phyloP scores from a whole-genome alignment of 2,113 vertebrate species.

The Macrotis lagotis region DNA sequence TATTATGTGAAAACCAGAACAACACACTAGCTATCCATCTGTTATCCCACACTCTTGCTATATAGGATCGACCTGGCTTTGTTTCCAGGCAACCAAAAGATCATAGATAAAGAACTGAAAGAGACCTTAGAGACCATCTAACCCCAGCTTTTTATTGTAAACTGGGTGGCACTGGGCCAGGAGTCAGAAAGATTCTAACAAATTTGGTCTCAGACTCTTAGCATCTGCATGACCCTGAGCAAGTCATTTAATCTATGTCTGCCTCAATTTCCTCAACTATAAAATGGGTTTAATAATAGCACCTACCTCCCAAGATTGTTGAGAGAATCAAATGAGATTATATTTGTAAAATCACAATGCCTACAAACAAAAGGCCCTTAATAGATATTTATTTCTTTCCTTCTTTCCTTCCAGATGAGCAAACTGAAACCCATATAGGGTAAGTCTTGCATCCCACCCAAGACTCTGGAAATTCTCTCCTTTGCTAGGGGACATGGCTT shows the following conservation, averaged over 20 bases:
- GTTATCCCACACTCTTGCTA: neutral
- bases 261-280: neutral
- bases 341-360: neutral
- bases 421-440: neutral
- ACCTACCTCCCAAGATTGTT: neutral
- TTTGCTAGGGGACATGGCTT: neutral
- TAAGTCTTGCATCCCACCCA: neutral
- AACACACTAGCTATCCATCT: neutral
- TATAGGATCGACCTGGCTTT: neutral
- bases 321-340: neutral
- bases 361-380: neutral
- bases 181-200: neutral
- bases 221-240: neutral
- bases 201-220: neutral
- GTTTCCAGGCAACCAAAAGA: neutral
- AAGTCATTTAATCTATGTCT: neutral
- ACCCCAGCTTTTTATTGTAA: neutral
- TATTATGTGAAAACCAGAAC: neutral
- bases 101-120: neutral
- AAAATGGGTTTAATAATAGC: neutral
- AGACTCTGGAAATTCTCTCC: neutral
- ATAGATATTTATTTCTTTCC: neutral
- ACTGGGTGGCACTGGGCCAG: neutral
- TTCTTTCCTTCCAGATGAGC: neutral
- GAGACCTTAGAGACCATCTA: neutral